Evolutionary conservation across 2,113 vertebrate genomes (phyloP), one percentile per base, ranked within the genome.

Genomic region (Gallinago undulata): DNA sequence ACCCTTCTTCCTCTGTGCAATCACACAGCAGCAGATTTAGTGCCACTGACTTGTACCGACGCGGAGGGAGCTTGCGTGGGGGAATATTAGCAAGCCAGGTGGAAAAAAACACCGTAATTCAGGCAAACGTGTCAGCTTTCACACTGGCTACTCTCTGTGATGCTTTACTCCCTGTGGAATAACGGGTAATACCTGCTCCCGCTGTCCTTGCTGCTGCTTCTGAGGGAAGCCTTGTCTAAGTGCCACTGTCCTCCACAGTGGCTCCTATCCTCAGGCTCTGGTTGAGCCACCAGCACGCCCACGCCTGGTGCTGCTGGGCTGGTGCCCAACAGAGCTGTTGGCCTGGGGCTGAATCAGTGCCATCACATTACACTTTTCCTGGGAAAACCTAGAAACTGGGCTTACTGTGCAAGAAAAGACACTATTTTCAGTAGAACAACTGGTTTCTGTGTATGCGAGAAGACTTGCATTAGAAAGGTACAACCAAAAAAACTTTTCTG

Each of bases 381-480:
- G 27, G 19, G 48, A 75, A 45, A 85, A 63, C 13, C 4, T 14
- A 13, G 19, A 27, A 50, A 33, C 4, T 6, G 23, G 47, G 25
- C 68, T 27, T 41, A 19, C 3, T 10, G 3, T 9, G 12, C 45
- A 57, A 59, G 57, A 64, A 35, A 28, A 72, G 6, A 18, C 19
- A 37, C 0, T 6, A 18, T 33, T 86, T 75, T 59, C 30, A 53
- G 22, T 5, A 30, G 30, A 80, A 60, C 8, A 37, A 19, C 19
- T 19, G 23, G 11, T 78, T 83, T 60, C 47, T 51, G 27, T 11
- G 22, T 43, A 60, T 5, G 5, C 7, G 45, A 55, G 31, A 67
- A 0, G 9, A 53, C 28, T 22, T 33, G 22, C 11, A 4, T 43
- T 0, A 0, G 35, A 60, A 72, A 66, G 25, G 6, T 37, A 11